Evolutionary conservation across 2,888 invertebrate genomes (phyloP), one percentile per base, ranked within the genome.

Genomic region (Chouioia cunea): DNA sequence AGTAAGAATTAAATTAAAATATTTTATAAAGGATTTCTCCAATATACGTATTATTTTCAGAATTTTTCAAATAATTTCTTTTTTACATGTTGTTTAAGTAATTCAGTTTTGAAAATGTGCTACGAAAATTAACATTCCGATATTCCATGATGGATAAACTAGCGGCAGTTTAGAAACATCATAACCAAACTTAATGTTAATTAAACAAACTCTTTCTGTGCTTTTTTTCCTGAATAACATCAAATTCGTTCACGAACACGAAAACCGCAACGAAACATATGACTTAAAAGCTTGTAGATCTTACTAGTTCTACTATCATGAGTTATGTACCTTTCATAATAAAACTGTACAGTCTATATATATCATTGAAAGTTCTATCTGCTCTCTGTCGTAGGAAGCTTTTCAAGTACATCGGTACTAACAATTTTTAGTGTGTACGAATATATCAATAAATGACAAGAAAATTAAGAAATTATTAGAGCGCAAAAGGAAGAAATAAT

Each of bases 311-410:
- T 23, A 27, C 50, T 60, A 16, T 56, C 23, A 46, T 63, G 43
- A 48, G 47, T 36, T 27, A 23, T 63, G 20, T 48, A 18, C 18
- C 18, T 22, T 50, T 48, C 62, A 59, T 48, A 36, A 18, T 53
- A 52, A 44, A 58, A 15, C 60, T 67, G 62, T 62, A 60, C 54
- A 56, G 48, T 62, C 15, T 66, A n/a, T n/a, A n/a, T n/a, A n/a
- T n/a, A 43, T 15, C 56, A 59, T 47, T 56, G 50, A 67, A 62
- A 47, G 27, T 60, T 52, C 52, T 47, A 44, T 57, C 54, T 67
- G 10, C 46, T 18, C n/a, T n/a, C 69, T 63, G 46, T 63, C 69
- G 69, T 69, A 69, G 57, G 54, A 62, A 57, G 63, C 69, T 69
- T 36, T 69, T 62, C 16, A 18, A 63, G n/a, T 63, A 63, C 22